Base-by-base conservation (phyloP, 2,113 vertebrate species). In the Centrocercus urophasianus region DNA sequence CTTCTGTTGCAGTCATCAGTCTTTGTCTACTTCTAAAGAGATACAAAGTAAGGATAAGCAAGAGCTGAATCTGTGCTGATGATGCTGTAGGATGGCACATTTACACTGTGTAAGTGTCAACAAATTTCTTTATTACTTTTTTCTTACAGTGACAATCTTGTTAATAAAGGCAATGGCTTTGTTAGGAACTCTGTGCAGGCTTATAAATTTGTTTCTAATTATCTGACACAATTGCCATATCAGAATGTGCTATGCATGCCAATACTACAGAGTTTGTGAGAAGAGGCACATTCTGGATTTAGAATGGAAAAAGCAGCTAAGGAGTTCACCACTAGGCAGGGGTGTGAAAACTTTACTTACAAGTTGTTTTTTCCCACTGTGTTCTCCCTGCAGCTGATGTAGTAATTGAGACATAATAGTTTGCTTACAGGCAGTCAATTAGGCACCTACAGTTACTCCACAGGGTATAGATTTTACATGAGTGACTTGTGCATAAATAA, bases 371-470 rank as follows among this genome's bases (percentile, higher is more conserved):
- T 92, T 72, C 90, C 78, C 59, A 83, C 82, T 94, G 73, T 83
- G 81, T 82, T 92, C 89, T 96, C 91, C 74, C 89, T 66, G 77
- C 30, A 70, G 88, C 30, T 96, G 95, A 96, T 78, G 60, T 64
- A 96, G 61, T 95, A 96, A 96, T 83, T 65, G 71, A 57, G 40
- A 81, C 93, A 56, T 95, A 97, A 97, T 97, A 73, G 78, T 96
- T 97, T 97, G 95, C 95, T 97, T 97, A 92, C 30, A 78, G 93
- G 72, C 95, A 96, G 86, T 83, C 94, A 97, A 97, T 98, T 98
- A 98, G 94, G 77, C 96, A 97, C 97, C 95, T 90, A 97, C 89
- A 81, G 97, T 84, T 93, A 93, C 96, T 97, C 96, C 86, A 93
- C 90, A 95, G 96, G 95, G 92, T 96, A 78, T 24, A 94, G 89